Percentiles rank a stretch among this genome's conserved stretches.
Evolutionary conservation across 2,888 invertebrate species (phyloP).

Genomic region (Altica lythri): DNA sequence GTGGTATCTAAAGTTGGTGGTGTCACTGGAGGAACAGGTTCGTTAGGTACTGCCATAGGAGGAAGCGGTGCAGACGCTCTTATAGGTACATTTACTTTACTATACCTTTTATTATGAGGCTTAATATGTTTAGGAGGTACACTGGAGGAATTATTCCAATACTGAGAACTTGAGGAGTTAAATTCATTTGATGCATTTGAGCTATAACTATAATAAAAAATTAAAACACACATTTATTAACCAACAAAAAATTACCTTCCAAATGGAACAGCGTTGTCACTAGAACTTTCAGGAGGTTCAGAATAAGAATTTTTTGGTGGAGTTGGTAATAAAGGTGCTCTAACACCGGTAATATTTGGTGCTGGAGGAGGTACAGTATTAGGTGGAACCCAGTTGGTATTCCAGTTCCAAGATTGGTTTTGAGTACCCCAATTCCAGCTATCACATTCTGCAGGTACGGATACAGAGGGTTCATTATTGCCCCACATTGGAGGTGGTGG

Average conservation of each 20-base stretch:
- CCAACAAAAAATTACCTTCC: slow-evolving; percentile 37
- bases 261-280: slow-evolving; percentile 45
- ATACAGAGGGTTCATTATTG: slow-evolving; percentile 52
- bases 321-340: slow-evolving; percentile 54
- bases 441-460: slow-evolving; percentile 41
- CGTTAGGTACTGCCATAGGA: slow-evolving; percentile 27
- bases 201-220: slow-evolving; percentile 35
- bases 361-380: slow-evolving; percentile 48
- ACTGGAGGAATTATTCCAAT: slow-evolving; percentile 51
- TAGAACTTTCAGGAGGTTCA: slow-evolving; percentile 44
- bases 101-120: slow-evolving; percentile 55
- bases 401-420: slow-evolving; percentile 57
- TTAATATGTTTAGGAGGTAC: slow-evolving; percentile 51
- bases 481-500: slow-evolving; percentile 55
- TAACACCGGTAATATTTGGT: slow-evolving; percentile 38
- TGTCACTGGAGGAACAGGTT: slow-evolving; percentile 21
- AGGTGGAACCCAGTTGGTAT: slow-evolving; percentile 56
- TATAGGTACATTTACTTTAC: slow-evolving; percentile 54
- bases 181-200: slow-evolving; percentile 29
- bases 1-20: slow-evolving; percentile 72
- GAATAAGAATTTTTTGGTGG: slow-evolving; percentile 47
- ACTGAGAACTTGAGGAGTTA: slow-evolving; percentile 36
- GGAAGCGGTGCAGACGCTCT: slow-evolving; percentile 39
- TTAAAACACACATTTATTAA: not conserved
- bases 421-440: slow-evolving; percentile 50